A percentile compares a stretch with the other conserved stretches of the same genome.
Evolutionary conservation across 2,113 vertebrate genomes (phyloP).

Genomic region (Callipepla squamata): DNA sequence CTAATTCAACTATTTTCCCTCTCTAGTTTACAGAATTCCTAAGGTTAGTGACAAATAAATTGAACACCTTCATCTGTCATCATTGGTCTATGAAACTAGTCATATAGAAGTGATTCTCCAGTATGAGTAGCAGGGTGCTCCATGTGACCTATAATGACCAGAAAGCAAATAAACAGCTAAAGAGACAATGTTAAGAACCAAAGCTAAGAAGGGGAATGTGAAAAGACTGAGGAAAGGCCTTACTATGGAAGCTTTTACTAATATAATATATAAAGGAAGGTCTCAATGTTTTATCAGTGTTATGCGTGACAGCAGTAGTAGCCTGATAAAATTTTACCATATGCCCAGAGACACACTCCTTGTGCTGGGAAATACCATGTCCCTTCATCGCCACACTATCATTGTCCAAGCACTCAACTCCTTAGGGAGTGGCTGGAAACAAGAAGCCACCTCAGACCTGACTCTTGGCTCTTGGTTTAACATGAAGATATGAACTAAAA

Average conservation of each 20-base stretch:
- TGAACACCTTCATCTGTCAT: conserved; percentile 14
- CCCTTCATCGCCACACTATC: background rate
- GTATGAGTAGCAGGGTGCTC: background rate
- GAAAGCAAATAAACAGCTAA: background rate
- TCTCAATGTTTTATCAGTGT: background rate
- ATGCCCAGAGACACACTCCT: background rate
- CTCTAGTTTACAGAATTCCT: conserved; percentile 17
- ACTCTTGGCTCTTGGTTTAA: background rate
- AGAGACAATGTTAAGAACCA: background rate
- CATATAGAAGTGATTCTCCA: background rate
- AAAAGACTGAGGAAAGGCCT: background rate
- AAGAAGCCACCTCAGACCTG: background rate
- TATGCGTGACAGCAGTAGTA: background rate
- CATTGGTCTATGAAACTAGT: background rate
- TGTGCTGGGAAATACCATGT: background rate
- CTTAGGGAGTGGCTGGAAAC: background rate
- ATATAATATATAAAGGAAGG: background rate
- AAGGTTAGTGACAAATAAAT: conserved; percentile 20
- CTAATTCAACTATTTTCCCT: conserved; percentile 19
- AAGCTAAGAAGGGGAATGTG: background rate
- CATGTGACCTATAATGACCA: background rate
- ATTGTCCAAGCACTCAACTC: background rate
- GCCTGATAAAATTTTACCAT: background rate
- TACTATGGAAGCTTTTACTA: background rate
- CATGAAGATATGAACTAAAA: background rate